phyloP scores from a whole-genome alignment of 2,888 invertebrate genomes.

The Drosophila cracens region DNA sequence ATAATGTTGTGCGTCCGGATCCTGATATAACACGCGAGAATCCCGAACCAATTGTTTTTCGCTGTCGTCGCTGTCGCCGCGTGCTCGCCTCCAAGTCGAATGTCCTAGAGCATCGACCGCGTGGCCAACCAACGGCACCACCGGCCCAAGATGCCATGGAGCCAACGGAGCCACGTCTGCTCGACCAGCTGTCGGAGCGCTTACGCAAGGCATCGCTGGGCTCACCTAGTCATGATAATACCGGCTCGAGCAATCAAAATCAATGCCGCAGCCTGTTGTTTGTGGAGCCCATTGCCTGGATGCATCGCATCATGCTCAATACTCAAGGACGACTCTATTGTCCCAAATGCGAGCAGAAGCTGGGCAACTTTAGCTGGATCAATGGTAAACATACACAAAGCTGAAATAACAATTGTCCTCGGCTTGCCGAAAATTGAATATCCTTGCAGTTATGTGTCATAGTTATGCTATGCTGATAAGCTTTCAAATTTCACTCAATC shows the following conservation, averaged over 20 bases:
- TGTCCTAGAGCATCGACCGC: slow-evolving; percentile 88
- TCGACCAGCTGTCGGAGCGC: slow-evolving; percentile 81
- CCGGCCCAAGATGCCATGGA: neutral
- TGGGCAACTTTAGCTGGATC: slow-evolving; percentile 96
- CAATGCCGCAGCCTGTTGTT: slow-evolving; percentile 91
- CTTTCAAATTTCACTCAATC: neutral
- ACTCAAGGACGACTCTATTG: slow-evolving; percentile 94
- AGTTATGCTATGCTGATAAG: neutral
- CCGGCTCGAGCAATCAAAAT: slow-evolving; percentile 19
- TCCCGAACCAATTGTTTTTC: slow-evolving; percentile 93
- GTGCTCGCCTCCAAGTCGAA: slow-evolving; percentile 93
- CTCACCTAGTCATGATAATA: slow-evolving; percentile 50
- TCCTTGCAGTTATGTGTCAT: neutral
- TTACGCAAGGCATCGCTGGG: slow-evolving; percentile 76
- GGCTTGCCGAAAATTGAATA: neutral
- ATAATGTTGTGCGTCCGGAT: slow-evolving; percentile 92
- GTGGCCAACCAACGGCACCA: slow-evolving; percentile 9
- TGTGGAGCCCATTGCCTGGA: slow-evolving; percentile 96
- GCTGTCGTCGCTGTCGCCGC: slow-evolving; percentile 92
- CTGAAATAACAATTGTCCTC: neutral
- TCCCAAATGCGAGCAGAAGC: slow-evolving; percentile 93
- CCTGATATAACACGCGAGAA: slow-evolving; percentile 90
- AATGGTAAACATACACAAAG: slow-evolving; percentile 87
- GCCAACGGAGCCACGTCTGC: slow-evolving; percentile 57
- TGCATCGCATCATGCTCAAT: slow-evolving; percentile 89